Percentiles rank a stretch among this genome's conserved stretches.
phyloP scores from a whole-genome alignment of 2,797 vertebrate species.

The Amniataba percoides region DNA sequence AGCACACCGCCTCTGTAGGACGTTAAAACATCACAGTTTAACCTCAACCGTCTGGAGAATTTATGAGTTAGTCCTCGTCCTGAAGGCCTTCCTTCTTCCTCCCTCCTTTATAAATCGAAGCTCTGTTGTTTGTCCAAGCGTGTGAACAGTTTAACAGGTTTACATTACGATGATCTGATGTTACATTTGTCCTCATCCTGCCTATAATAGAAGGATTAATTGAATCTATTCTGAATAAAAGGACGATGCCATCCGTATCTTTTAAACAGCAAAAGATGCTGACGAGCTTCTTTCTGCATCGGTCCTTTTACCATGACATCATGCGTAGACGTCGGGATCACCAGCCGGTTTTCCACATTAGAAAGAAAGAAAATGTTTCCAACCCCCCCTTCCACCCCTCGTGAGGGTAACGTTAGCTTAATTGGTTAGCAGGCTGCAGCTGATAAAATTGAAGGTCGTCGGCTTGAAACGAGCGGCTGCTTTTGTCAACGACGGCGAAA shows the following conservation, averaged over 20 bases:
- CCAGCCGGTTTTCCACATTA: too few species aligned
- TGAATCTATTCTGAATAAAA: not conserved
- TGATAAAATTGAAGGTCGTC: not conserved
- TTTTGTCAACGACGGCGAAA: constrained; percentile 3
- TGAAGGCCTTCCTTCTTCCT: not conserved
- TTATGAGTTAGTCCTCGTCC: not conserved
- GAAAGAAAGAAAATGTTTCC: too few species aligned
- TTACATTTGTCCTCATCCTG: not conserved
- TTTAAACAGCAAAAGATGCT: not conserved
- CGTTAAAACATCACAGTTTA: too few species aligned
- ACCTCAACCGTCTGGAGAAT: too few species aligned
- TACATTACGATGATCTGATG: not conserved
- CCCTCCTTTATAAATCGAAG: not conserved
- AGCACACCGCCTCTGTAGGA: too few species aligned
- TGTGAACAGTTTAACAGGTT: not conserved
- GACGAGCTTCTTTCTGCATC: not conserved
- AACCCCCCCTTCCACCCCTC: too few species aligned
- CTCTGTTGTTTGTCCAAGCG: not conserved
- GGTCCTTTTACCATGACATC: not conserved
- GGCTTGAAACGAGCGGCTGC: not conserved
- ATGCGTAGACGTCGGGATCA: too few species aligned
- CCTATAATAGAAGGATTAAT: not conserved
- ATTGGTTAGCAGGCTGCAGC: not conserved
- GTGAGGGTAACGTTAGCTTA: not conserved
- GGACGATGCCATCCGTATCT: not conserved